Percentiles rank a stretch among this genome's conserved stretches.
phyloP scores from a whole-genome alignment of 2,888 invertebrate genomes.

The Eilema griseolum region DNA sequence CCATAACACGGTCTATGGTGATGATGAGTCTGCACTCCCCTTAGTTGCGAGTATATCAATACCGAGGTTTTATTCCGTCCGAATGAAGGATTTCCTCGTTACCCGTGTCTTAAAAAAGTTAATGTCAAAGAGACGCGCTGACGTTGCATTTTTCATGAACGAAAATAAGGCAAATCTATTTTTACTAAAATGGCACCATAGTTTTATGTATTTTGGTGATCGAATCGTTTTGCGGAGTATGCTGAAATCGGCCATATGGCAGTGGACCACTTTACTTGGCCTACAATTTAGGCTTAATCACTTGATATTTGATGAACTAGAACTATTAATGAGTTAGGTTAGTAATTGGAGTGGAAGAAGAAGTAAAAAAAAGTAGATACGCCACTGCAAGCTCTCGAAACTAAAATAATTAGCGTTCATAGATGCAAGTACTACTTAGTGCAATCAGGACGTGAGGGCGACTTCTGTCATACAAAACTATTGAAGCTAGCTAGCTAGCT shows the following conservation, averaged over 20 bases:
- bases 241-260: not conserved
- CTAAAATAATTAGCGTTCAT: too few species aligned
- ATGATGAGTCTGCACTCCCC: not conserved
- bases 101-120: slow-evolving; percentile 25
- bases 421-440: too few species aligned
- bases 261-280: not conserved
- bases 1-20: too few species aligned
- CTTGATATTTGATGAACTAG: not conserved
- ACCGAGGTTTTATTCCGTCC: slow-evolving; percentile 41
- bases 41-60: not conserved
- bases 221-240: not conserved
- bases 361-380: too few species aligned
- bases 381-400: not conserved
- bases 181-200: not conserved
- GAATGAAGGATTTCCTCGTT: slow-evolving; percentile 24
- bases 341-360: not conserved
- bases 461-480: too few species aligned
- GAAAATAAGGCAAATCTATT: not conserved
- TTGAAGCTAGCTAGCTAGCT: too few species aligned
- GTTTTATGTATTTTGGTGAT: not conserved
- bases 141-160: not conserved
- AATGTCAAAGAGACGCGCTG: slow-evolving; percentile 22
- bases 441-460: too few species aligned
- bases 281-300: not conserved
- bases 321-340: slow-evolving; percentile 8